phyloP scores from a whole-genome alignment of 2,113 vertebrate genomes.

The Phyllopteryx taeniolatus region DNA sequence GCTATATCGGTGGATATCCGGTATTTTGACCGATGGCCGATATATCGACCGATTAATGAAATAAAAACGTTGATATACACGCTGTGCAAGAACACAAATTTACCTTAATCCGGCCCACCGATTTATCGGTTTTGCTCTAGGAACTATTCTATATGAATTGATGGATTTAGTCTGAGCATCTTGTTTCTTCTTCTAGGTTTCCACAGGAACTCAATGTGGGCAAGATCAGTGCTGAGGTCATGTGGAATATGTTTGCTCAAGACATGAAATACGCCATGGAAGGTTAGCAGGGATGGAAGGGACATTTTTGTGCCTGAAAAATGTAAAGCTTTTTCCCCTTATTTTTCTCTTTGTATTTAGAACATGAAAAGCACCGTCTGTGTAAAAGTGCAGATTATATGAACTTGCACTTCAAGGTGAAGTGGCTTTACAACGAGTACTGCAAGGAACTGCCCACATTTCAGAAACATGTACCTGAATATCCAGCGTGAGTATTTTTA shows the following conservation, averaged over 20 bases:
- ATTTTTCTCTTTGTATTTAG: slow-evolving; percentile 56
- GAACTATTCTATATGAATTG: not conserved
- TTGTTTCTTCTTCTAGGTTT: slow-evolving; percentile 72
- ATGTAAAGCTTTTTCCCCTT: not conserved
- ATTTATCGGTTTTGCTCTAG: no score
- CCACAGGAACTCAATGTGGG: slow-evolving; percentile 94
- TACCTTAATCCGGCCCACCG: no score
- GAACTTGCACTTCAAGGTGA: slow-evolving; percentile 99
- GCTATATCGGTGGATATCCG: no score
- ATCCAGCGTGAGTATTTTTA: slow-evolving; percentile 84
- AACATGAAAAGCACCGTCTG: slow-evolving; percentile 90
- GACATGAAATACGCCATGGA: slow-evolving; percentile 99
- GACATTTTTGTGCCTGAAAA: slow-evolving; percentile 3
- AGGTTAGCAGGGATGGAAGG: slow-evolving; percentile 68
- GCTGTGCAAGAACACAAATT: no score
- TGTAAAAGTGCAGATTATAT: slow-evolving; percentile 99
- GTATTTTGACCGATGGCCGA: no score
- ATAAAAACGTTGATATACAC: no score
- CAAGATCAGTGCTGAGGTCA: slow-evolving; percentile 95
- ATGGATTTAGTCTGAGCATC: slow-evolving; percentile 13
- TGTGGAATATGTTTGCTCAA: slow-evolving; percentile 99
- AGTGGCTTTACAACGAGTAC: slow-evolving; percentile 98
- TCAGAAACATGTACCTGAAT: slow-evolving; percentile 89
- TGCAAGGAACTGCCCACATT: slow-evolving; percentile 89
- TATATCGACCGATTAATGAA: no score